Conservation (phyloP, 2,888 invertebrate genomes). For the Patella ulyssiponensis region DNA sequence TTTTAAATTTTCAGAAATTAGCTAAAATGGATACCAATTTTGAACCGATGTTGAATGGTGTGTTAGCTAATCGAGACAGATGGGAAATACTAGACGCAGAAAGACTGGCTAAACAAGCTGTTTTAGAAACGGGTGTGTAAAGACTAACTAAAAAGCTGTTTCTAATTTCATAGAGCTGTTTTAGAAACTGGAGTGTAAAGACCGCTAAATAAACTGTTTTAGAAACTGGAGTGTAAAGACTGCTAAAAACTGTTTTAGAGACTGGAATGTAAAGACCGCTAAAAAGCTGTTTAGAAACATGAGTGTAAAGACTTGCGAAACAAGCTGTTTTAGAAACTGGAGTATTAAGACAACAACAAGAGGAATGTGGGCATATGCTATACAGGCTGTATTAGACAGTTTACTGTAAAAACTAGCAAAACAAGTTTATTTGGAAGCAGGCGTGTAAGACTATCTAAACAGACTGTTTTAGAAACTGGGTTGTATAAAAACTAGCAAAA, state of each 20-base stretch:
- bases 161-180: conserved; percentile 41
- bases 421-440: no score
- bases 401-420: no score
- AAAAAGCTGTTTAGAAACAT: no score
- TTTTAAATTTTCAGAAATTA: conserved; percentile 68
- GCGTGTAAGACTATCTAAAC: no score
- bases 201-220: neutral
- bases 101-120: conserved; percentile 49
- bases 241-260: neutral
- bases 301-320: no score
- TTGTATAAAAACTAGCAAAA: no score
- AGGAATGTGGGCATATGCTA: no score
- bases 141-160: neutral
- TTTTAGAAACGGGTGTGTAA: conserved; percentile 44
- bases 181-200: conserved; percentile 26
- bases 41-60: conserved; percentile 73
- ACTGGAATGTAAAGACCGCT: no score
- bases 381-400: no score
- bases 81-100: conserved; percentile 72
- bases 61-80: conserved; percentile 72
- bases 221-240: neutral
- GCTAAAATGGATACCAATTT: conserved; percentile 73
- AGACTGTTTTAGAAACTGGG: no score
- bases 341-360: no score
- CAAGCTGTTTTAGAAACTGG: no score